Conservation (phyloP, 2,113 vertebrate species). For the Tupaia tana region DNA sequence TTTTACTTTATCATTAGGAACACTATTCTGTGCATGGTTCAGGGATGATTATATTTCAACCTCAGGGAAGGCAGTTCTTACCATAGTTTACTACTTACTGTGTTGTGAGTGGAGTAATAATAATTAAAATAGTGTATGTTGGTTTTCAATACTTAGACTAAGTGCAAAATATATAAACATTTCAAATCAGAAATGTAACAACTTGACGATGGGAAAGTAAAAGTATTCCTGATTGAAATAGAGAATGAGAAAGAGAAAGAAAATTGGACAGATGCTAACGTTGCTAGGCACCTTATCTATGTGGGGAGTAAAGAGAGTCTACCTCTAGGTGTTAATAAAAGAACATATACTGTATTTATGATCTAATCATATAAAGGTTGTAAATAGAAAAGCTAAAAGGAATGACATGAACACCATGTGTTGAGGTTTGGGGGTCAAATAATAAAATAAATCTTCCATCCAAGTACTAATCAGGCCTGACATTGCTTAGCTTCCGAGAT, state of each 20-base stretch:
- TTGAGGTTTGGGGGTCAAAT: background rate
- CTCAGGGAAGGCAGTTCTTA: background rate
- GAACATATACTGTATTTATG: background rate
- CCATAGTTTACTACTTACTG: background rate
- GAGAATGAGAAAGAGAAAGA: background rate
- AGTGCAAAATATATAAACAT: background rate
- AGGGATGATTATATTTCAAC: background rate
- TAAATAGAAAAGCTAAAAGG: constrained; percentile 8
- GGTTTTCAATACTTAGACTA: constrained; percentile 1
- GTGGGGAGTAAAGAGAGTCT: background rate
- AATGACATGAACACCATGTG: background rate
- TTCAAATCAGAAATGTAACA: background rate
- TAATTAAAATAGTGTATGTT: background rate
- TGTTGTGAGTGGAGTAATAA: background rate
- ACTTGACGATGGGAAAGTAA: background rate
- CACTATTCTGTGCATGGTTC: background rate
- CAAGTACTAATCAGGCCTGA: too few relatives aligned
- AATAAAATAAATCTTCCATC: background rate
- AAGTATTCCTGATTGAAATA: background rate
- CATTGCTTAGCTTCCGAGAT: too few relatives aligned
- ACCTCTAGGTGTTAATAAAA: background rate
- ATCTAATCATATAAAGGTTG: background rate
- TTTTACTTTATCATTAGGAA: constrained; percentile 4
- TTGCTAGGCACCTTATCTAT: background rate
- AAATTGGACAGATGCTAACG: background rate